These are phyloP conservation scores for Zaprionus taronus DNA, from an alignment of 1,140 invertebrate species.

Conservation along the genomic window DNA sequence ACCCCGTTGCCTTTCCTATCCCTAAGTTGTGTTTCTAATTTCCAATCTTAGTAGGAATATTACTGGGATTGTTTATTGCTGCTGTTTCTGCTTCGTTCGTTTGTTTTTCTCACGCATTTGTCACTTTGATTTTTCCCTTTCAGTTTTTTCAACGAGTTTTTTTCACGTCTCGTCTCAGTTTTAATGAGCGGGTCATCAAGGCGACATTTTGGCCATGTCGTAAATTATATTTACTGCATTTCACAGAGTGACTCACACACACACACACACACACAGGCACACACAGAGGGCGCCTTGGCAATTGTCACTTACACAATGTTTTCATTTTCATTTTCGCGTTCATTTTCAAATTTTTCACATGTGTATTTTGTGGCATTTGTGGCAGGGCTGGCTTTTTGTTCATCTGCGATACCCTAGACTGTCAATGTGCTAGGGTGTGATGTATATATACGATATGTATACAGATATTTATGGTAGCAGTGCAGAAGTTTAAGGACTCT, in stretches of 20 bases:
- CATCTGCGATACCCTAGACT: background rate
- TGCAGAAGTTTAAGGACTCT: too few relatives aligned
- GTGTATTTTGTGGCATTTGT: slow-evolving; percentile 47
- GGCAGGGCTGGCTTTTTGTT: slow-evolving; percentile 21
- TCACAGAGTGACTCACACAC: slow-evolving; percentile 34
- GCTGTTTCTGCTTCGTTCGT: background rate
- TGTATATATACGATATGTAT: too few relatives aligned
- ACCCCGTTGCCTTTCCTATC: background rate
- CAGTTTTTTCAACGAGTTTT: slow-evolving; percentile 21
- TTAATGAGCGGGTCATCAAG: slow-evolving; percentile 76
- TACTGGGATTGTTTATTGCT: slow-evolving; percentile 7
- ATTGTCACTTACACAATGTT: slow-evolving; percentile 68
- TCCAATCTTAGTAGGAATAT: slow-evolving; percentile 13
- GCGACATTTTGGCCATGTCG: slow-evolving; percentile 62
- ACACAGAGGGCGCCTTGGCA: slow-evolving; percentile 13
- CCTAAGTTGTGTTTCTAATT: background rate
- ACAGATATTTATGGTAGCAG: too few relatives aligned
- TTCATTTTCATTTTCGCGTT: slow-evolving; percentile 44
- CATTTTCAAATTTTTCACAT: slow-evolving; percentile 38
- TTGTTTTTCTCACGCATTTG: slow-evolving; percentile 74
- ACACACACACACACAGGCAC: slow-evolving; percentile 3
- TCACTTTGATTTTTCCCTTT: slow-evolving; percentile 52
- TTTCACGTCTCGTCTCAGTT: slow-evolving; percentile 18
- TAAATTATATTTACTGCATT: slow-evolving; percentile 74
- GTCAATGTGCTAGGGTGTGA: too few relatives aligned